Conservation (phyloP, 2,113 vertebrate species). For the Gobio gobio region DNA sequence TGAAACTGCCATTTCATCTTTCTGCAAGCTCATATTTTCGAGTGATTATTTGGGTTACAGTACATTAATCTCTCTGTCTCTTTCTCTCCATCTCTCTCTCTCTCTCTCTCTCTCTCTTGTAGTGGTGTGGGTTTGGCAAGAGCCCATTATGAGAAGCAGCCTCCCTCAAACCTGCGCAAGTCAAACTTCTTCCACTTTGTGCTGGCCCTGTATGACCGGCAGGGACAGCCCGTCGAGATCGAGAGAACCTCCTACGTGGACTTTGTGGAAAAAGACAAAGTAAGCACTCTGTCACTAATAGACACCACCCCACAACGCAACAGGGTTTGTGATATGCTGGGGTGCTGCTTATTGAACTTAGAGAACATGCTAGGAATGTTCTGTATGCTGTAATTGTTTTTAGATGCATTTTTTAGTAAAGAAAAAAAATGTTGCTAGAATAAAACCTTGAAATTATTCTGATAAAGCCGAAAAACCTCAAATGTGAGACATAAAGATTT, state of each 20-base stretch:
- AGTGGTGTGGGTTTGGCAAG: conserved; percentile 91
- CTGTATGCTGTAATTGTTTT: background rate
- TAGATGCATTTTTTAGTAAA: background rate
- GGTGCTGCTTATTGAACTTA: background rate
- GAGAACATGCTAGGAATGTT: conserved; percentile 23
- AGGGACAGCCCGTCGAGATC: conserved; percentile 96
- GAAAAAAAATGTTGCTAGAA: background rate
- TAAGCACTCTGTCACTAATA: conserved; percentile 63
- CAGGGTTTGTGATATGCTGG: background rate
- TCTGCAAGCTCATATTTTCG: background rate
- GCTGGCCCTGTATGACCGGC: conserved; percentile 93
- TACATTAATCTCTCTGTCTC: conserved; percentile 19
- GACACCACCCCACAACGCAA: background rate
- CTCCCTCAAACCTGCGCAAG: conserved; percentile 94
- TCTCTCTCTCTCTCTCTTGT: conserved; percentile 50
- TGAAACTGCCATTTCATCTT: conserved; percentile 4
- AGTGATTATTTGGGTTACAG: conserved; percentile 15
- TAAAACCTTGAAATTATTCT: background rate
- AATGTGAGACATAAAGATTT: background rate
- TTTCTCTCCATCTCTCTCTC: conserved; percentile 12
- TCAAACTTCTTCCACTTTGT: conserved; percentile 99
- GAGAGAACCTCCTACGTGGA: conserved; percentile 94
- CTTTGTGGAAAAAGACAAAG: conserved; percentile 97
- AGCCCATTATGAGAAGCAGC: conserved; percentile 97
- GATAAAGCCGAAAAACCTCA: background rate